These are phyloP conservation scores for Glaucomys volans DNA, from an alignment of 2,113 vertebrate genomes.

Conservation along the genomic window DNA sequence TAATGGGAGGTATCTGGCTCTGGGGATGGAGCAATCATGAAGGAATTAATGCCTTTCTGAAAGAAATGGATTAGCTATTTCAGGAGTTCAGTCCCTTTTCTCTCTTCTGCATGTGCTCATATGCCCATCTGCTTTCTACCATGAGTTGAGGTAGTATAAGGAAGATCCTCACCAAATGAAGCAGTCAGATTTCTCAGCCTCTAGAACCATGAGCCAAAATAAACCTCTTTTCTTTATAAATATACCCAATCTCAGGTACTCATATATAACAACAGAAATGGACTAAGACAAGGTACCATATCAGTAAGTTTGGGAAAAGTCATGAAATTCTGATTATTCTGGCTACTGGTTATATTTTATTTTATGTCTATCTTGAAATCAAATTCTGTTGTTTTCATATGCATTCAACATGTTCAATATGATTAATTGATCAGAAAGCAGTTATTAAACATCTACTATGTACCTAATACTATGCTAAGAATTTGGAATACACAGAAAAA, in stretches of 20 bases:
- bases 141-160: neutral
- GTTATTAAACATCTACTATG: neutral
- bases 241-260: neutral
- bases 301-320: neutral
- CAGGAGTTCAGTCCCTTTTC: neutral
- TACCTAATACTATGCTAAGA: neutral
- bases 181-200: neutral
- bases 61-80: neutral
- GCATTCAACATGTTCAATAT: neutral
- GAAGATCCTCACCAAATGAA: neutral
- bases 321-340: constrained; percentile 48
- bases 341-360: constrained; percentile 32
- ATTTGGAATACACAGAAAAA: neutral
- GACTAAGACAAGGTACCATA: neutral
- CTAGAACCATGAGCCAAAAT: neutral
- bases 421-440: constrained; percentile 29
- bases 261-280: neutral
- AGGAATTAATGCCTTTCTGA: neutral
- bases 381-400: neutral
- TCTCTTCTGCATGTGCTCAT: neutral
- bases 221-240: neutral
- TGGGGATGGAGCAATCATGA: neutral
- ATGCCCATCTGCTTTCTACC: neutral
- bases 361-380: constrained; percentile 12
- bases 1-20: no score